These are phyloP conservation scores for Perdix hodgsoniae DNA, from an alignment of 2,797 vertebrate species.

Conservation along the genomic window DNA sequence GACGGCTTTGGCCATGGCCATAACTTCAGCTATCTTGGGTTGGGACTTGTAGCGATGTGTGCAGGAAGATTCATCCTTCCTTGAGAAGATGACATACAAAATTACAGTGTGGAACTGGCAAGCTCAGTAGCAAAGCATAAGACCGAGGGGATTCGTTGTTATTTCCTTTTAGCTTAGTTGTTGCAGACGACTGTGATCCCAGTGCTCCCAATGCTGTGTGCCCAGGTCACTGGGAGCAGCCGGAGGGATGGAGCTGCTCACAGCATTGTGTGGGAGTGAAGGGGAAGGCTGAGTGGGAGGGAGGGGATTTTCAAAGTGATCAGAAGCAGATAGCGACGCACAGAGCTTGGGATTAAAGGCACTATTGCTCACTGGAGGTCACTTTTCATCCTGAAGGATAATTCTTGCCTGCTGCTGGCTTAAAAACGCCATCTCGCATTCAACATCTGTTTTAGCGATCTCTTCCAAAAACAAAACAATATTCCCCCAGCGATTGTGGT, in stretches of 20 bases:
- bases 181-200: background rate
- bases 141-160: background rate
- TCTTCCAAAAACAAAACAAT: conserved; percentile 77
- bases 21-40: background rate
- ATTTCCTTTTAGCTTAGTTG: background rate
- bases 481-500: conserved; percentile 52
- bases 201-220: background rate
- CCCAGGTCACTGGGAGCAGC: background rate
- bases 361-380: conserved; percentile 37
- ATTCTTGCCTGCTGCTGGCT: conserved; percentile 58
- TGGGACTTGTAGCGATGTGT: background rate
- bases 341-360: conserved; percentile 43
- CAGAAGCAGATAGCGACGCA: background rate
- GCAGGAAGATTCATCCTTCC: background rate
- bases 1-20: too few relatives aligned
- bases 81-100: background rate
- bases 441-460: conserved; percentile 81
- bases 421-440: conserved; percentile 50
- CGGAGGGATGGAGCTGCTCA: background rate
- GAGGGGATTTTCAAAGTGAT: conserved; percentile 21
- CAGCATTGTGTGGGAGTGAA: background rate
- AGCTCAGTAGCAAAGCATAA: rapidly evolving
- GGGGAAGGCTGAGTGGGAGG: background rate
- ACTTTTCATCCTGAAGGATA: conserved; percentile 58
- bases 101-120: rapidly evolving